A percentile compares a stretch with the other conserved stretches of the same genome.
Conservation (phyloP, 2,797 vertebrate species). For the Hylomyscus alleni region DNA sequence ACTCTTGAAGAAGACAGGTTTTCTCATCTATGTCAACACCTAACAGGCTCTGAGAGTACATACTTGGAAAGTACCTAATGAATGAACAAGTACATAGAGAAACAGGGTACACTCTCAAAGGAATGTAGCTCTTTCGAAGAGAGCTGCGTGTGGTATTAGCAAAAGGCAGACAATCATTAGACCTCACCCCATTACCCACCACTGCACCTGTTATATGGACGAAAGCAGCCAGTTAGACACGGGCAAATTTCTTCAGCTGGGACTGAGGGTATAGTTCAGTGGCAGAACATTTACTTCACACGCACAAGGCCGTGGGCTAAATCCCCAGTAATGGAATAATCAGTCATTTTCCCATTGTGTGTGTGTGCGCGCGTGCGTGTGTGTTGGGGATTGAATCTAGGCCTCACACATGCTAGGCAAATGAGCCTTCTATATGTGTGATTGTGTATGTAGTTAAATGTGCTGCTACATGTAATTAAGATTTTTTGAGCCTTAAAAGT, state of each 20-base stretch:
- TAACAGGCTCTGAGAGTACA: slow-evolving; percentile 20
- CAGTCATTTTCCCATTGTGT: neutral
- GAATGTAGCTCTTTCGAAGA: slow-evolving; percentile 31
- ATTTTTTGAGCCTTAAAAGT: neutral
- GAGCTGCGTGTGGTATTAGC: neutral
- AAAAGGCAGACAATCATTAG: slow-evolving; percentile 31
- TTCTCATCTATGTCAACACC: slow-evolving; percentile 26
- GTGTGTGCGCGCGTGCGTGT: no score
- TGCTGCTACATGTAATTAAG: neutral
- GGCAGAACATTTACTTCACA: neutral
- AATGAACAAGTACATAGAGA: slow-evolving; percentile 43
- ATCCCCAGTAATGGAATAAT: neutral
- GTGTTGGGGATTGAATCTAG: neutral
- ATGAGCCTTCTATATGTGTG: neutral
- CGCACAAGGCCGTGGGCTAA: neutral
- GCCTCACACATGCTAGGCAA: neutral
- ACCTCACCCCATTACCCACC: slow-evolving; percentile 10
- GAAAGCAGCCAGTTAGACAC: neutral
- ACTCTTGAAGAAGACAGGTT: neutral
- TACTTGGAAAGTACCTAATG: neutral
- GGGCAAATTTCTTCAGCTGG: slow-evolving; percentile 12
- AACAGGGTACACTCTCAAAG: slow-evolving; percentile 46
- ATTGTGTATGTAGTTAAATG: neutral
- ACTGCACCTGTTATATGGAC: neutral
- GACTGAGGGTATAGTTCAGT: neutral